Conservation (phyloP, 2,888 invertebrate genomes). For the Loripinus fragilis region DNA sequence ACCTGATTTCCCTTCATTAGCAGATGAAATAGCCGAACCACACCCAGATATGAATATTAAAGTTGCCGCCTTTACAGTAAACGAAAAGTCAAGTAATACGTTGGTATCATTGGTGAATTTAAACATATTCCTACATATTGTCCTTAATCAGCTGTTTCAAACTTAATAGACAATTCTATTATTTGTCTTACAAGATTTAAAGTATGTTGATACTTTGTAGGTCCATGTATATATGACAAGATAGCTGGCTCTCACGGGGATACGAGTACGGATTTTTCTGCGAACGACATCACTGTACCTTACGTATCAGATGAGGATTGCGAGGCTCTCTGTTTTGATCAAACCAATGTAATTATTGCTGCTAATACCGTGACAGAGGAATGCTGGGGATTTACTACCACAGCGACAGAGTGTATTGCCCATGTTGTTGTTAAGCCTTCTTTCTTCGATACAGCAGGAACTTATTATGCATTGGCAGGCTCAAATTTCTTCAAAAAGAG, state of each 20-base stretch:
- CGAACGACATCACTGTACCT: slow-evolving; percentile 30
- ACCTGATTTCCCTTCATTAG: too few species aligned
- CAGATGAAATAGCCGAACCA: too few species aligned
- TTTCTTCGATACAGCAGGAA: slow-evolving; percentile 8
- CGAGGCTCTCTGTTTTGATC: slow-evolving; percentile 17
- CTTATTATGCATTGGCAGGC: neutral
- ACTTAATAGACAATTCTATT: too few species aligned
- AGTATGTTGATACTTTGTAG: slow-evolving; percentile 15
- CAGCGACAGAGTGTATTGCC: slow-evolving; percentile 24
- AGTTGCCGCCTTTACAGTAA: too few species aligned
- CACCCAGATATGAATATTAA: too few species aligned
- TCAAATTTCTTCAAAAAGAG: slow-evolving; percentile 33
- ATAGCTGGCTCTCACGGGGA: slow-evolving; percentile 26
- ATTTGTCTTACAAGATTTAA: too few species aligned
- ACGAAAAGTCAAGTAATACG: too few species aligned
- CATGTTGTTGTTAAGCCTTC: slow-evolving; percentile 34
- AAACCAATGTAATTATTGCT: neutral
- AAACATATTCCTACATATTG: too few species aligned
- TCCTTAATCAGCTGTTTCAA: too few species aligned
- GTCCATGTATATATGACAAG: slow-evolving; percentile 31
- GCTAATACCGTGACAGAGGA: slow-evolving; percentile 23
- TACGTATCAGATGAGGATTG: slow-evolving; percentile 30
- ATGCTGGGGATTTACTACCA: slow-evolving; percentile 45
- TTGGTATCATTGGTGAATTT: too few species aligned
- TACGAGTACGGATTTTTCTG: slow-evolving; percentile 18